A percentile compares a stretch with the other conserved stretches of the same genome.
Evolutionary conservation across 2,797 vertebrate genomes (phyloP).

Genomic region (Eulemur albifrons): DNA sequence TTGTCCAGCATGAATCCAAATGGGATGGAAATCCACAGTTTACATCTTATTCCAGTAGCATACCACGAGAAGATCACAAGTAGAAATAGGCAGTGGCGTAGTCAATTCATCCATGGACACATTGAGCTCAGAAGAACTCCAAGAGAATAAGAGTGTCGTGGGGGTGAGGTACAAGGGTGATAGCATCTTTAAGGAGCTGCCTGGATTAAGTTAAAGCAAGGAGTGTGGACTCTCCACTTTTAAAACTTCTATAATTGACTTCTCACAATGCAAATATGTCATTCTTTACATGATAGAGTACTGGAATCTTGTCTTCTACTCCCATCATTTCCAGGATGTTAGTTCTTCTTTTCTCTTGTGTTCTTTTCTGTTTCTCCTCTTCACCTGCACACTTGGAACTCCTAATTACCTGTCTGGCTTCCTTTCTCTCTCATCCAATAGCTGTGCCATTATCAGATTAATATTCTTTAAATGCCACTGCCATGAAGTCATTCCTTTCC

Average conservation of each 20-base stretch:
- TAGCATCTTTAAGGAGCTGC: not conserved
- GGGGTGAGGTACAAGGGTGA: too few species aligned
- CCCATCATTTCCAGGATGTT: not conserved
- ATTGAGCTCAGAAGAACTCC: not conserved
- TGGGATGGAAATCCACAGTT: not conserved
- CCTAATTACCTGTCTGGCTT: not conserved
- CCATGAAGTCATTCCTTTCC: not conserved
- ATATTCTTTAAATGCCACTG: not conserved
- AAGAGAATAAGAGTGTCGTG: not conserved
- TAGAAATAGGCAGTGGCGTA: not conserved
- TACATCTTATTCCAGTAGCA: accelerated
- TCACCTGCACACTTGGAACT: not conserved
- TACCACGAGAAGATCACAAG: not conserved
- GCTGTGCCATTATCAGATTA: not conserved
- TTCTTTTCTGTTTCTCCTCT: not conserved
- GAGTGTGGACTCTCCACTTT: not conserved
- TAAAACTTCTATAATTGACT: not conserved
- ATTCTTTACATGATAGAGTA: not conserved
- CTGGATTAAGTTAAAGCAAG: not conserved
- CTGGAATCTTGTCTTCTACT: not conserved
- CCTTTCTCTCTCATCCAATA: not conserved
- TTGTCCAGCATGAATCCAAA: not conserved
- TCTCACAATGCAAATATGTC: too few species aligned
- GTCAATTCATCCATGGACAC: not conserved
- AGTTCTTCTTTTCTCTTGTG: not conserved